phyloP scores from a whole-genome alignment of 2,797 vertebrate species.

The Philypnodon macrostomus region DNA sequence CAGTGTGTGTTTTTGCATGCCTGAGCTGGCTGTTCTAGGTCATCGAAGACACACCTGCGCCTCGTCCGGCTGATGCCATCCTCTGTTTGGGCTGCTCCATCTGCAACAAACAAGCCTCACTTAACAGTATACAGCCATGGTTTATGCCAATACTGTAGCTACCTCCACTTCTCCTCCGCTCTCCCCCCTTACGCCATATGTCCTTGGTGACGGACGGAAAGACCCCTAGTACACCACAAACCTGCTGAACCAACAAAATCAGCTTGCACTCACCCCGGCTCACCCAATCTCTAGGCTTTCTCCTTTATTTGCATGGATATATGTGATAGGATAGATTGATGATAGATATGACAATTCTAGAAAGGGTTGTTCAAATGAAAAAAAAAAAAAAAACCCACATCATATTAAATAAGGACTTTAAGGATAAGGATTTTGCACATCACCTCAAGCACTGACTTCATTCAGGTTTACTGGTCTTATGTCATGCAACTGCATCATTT shows the following conservation, averaged over 20 bases:
- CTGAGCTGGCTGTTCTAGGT: conserved; percentile 64
- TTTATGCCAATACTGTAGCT: conserved; percentile 1
- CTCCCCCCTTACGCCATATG: conserved; percentile 49
- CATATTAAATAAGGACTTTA: no score
- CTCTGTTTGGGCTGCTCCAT: conserved; percentile 44
- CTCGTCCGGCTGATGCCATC: conserved; percentile 35
- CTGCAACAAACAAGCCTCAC: conserved; percentile 22
- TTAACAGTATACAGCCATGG: conserved; percentile 34
- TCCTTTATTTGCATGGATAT: no score
- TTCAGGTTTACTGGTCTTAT: conserved; percentile 35
- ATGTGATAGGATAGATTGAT: no score
- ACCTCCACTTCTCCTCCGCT: conserved; percentile 16
- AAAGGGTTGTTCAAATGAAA: no score
- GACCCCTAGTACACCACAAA: conserved; percentile 49
- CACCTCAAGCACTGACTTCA: no score
- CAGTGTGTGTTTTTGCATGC: conserved; percentile 47
- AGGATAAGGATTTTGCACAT: no score
- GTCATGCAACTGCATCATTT: conserved; percentile 48
- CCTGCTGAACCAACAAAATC: conserved; percentile 69
- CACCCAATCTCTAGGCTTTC: conserved; percentile 24
- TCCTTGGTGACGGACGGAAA: conserved; percentile 62
- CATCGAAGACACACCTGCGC: conserved; percentile 73
- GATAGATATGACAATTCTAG: no score
- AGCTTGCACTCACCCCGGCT: conserved; percentile 27
- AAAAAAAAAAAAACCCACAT: no score